These are phyloP conservation scores for Cephus cinctus DNA, from an alignment of 1,140 invertebrate genomes.

Conservation along the genomic window DNA sequence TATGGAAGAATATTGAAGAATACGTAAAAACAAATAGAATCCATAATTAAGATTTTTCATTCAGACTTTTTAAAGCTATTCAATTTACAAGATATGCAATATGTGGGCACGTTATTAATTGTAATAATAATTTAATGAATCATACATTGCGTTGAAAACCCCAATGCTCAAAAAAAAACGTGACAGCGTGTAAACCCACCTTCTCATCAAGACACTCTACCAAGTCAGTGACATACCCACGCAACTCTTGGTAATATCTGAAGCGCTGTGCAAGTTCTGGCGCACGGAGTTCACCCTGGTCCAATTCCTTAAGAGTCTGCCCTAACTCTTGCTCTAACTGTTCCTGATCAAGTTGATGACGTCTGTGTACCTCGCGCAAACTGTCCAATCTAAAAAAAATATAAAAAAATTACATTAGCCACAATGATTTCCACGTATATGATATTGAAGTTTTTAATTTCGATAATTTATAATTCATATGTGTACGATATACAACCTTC, in stretches of 20 bases:
- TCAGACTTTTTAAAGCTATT: no score
- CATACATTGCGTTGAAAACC: constrained; percentile 24
- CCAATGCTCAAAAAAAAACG: constrained; percentile 43
- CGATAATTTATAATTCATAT: constrained; percentile 24
- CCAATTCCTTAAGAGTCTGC: constrained; percentile 63
- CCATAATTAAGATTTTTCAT: no score
- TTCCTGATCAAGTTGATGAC: constrained; percentile 56
- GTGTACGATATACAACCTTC: constrained; percentile 51
- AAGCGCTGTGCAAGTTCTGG: constrained; percentile 75
- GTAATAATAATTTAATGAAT: background rate
- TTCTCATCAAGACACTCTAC: constrained; percentile 95
- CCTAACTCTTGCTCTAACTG: constrained; percentile 62
- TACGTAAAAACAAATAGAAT: background rate
- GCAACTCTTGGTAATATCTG: constrained; percentile 92
- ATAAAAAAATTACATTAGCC: constrained; percentile 15
- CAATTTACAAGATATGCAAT: no score
- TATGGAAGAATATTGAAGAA: background rate
- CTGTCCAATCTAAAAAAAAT: constrained; percentile 55
- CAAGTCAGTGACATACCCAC: constrained; percentile 94
- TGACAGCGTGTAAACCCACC: constrained; percentile 64
- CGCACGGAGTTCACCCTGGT: constrained; percentile 62
- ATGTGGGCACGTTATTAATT: background rate
- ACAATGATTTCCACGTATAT: no score
- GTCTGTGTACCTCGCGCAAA: constrained; percentile 62
- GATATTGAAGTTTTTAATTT: constrained; percentile 13